A percentile compares a stretch with the other conserved stretches of the same genome.
These are phyloP conservation scores for Platycercus adscitus DNA, from an alignment of 2,113 vertebrate species.

Conservation along the genomic window DNA sequence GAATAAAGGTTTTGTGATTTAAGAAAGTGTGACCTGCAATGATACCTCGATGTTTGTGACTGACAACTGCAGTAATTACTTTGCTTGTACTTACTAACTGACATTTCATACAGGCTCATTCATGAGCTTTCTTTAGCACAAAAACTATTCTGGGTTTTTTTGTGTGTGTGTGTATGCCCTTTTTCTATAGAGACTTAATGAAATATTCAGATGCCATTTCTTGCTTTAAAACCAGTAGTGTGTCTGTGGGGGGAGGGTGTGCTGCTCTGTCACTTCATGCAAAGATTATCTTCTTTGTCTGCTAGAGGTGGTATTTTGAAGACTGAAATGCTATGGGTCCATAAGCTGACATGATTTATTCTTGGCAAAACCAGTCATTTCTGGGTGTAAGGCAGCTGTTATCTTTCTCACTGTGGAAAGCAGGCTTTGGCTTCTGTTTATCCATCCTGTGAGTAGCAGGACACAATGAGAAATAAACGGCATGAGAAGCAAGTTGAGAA, in stretches of 20 bases:
- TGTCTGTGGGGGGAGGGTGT: not conserved
- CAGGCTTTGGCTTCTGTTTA: not conserved
- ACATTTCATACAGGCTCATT: not conserved
- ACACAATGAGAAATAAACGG: not conserved
- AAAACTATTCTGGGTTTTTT: not conserved
- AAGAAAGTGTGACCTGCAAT: not conserved
- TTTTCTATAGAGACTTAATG: not conserved
- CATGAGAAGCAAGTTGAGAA: not conserved
- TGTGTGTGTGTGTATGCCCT: not conserved
- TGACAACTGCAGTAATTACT: not conserved
- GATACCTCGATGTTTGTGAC: not conserved
- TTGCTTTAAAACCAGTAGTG: not conserved
- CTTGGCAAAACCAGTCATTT: not conserved
- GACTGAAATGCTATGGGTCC: not conserved
- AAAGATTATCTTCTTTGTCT: not conserved
- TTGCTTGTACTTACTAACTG: not conserved
- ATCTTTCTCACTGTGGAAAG: not conserved
- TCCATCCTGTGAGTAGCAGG: not conserved
- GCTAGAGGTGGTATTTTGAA: not conserved
- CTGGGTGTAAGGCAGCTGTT: not conserved
- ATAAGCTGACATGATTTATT: not conserved
- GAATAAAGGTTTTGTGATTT: not conserved
- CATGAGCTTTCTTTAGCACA: not conserved
- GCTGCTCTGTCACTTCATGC: not conserved
- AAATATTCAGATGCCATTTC: not conserved